Conservation (phyloP, 2,113 vertebrate genomes). For the Daboia siamensis region DNA sequence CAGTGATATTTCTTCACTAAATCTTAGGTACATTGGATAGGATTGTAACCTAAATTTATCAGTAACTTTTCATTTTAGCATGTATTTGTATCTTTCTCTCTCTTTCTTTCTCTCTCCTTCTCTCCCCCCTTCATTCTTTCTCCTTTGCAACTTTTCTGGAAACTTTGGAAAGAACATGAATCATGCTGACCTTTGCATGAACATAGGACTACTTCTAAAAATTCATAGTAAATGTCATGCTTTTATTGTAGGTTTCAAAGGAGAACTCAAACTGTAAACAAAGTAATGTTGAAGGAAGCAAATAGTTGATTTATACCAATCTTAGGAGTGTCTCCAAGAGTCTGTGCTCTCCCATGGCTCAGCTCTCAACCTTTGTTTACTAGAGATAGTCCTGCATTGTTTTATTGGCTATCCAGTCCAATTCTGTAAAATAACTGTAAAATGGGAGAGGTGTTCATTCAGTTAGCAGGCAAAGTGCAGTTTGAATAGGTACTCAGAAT, state of each 20-base stretch:
- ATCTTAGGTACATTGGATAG: neutral
- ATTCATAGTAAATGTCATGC: neutral
- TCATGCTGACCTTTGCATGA: neutral
- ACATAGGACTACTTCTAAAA: neutral
- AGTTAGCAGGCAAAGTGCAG: neutral
- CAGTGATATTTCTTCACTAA: neutral
- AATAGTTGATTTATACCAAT: neutral
- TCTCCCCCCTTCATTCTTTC: too few species aligned
- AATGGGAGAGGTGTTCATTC: neutral
- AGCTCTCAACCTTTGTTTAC: neutral
- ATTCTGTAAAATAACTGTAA: neutral
- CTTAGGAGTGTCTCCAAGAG: neutral
- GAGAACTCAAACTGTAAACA: neutral
- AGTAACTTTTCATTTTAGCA: neutral
- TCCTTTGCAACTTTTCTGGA: neutral
- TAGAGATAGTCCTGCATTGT: neutral
- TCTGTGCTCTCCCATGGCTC: neutral
- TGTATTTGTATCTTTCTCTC: neutral
- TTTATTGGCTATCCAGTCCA: neutral
- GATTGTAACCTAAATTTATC: neutral
- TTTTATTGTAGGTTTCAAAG: neutral
- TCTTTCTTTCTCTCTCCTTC: too few species aligned
- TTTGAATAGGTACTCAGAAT: neutral
- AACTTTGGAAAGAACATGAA: neutral
- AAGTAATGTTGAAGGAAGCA: neutral